Base-by-base conservation (phyloP, 1,140 invertebrate species). In the Brachionus plicatilis region DNA sequence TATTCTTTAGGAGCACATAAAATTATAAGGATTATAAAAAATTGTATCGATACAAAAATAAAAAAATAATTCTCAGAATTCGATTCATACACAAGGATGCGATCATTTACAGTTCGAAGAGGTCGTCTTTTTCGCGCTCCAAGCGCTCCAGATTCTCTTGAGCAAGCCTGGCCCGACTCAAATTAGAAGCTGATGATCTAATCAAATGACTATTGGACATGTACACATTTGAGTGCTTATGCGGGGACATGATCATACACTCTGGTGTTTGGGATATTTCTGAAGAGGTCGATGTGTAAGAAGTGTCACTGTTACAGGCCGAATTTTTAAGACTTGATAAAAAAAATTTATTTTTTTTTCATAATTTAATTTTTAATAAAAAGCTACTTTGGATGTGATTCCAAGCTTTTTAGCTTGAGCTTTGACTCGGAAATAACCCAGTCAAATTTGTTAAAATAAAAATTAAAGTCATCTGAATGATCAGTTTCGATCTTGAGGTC, bases 391-490 rank as follows among this genome's bases (percentile, higher is more conserved):
- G 72, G 45, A 76, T 65, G 8, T 14, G 79, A 65, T 37, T 82
- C 53, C 7, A 82, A 14, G 27, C 17, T 43, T 68, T 82, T 82
- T 3, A 82, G 53, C 43, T 82, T 82, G 2, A 37, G 33, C 20
- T 82, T 82, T 3, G 79, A 82, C 33, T 82, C 79, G 11, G n/a
- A 29, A 14, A 82, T 65, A n/a, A 82, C 11, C 33, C 50, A 82
- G 43, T 82, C 79, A 14, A 17, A 82, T 68, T 82, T 82, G 43
- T 68, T 82, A 3, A 82, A 47, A 65, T 82, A 82, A 45, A 65
- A 14, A 47, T 45, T 82, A 27, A 65, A 65, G 29, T 80, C 27
- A 24, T 17, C 45, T 1, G 45, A 24, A n/a, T 80, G 24, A 6
- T 80, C 50, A 50, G 4, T 50, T 20, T 72, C 68, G 8, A 41